Evolutionary conservation across 2,888 invertebrate genomes (phyloP).

Genomic region (Odontocerum albicorne): DNA sequence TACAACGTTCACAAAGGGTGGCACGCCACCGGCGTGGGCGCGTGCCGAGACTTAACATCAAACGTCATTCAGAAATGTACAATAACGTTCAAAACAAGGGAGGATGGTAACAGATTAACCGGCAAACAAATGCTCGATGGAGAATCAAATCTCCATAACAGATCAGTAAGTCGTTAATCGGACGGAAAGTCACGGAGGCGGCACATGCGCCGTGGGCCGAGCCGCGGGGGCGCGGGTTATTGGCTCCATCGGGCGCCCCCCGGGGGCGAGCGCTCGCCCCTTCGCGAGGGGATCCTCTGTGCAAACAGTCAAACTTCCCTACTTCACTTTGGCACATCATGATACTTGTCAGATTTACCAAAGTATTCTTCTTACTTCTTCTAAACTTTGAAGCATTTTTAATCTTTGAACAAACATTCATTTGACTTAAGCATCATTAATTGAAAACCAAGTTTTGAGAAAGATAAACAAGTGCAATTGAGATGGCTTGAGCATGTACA

Average conservation of each 20-base stretch:
- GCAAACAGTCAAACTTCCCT: neutral
- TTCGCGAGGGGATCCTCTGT: neutral
- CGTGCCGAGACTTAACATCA: slow-evolving; percentile 7
- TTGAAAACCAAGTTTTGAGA: no score
- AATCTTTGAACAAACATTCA: no score
- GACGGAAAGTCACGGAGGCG: slow-evolving; percentile 30
- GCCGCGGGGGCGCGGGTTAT: slow-evolving; percentile 24
- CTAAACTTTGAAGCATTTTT: no score
- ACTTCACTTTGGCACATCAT: neutral
- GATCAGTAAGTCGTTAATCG: slow-evolving; percentile 32
- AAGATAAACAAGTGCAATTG: no score
- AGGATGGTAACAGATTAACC: slow-evolving; percentile 27
- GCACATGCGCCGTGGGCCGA: slow-evolving; percentile 23
- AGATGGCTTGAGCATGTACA: no score
- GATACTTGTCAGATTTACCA: neutral
- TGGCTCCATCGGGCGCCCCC: slow-evolving; percentile 20
- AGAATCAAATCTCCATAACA: slow-evolving; percentile 27
- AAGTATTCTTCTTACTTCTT: neutral
- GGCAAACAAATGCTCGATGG: slow-evolving; percentile 23
- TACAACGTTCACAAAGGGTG: neutral
- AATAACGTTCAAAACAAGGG: slow-evolving; percentile 24
- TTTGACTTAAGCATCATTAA: no score
- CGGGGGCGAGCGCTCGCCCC: neutral
- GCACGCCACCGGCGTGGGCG: neutral
- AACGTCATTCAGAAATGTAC: slow-evolving; percentile 9